Evolutionary conservation across 2,888 invertebrate species (phyloP), one percentile per base, ranked within the genome.

Genomic region (Myopa testacea): DNA sequence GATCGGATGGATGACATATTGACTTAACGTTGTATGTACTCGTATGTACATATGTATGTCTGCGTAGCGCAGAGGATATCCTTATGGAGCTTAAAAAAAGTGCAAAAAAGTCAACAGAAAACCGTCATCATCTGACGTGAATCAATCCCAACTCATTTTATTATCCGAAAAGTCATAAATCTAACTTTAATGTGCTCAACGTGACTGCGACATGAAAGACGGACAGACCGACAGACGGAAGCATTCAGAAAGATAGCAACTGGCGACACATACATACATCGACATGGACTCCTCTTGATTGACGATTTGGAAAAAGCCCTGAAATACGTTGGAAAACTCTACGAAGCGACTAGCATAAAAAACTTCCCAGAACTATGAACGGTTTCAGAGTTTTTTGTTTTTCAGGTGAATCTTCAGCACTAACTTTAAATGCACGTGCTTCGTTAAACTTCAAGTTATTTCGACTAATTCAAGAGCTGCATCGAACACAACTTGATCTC

Each of bases 151-250:
- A 87, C 86, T 85, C 85, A 85, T 87, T 86, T 85, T 86, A 85
- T 87, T 87, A 86, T 86, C 86, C 87, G 84, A 85, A 86, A 85
- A 86, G 85, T 86, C 86, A 87, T 87, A 87, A 87, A 87, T 87
- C 86, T 87, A 87, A 86, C 86, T 87, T 84, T 87, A 86, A 87
- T 86, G 85, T 84, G 82, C 81, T 81, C 83, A 84, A 87, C 86
- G 87, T 87, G 87, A 87, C 86, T 86, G 87, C 84, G 86, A 84
- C 86, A 85, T 40, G 55, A 63, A 72, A 60, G 78, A 78, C 78
- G 76, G 78, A 77, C 68, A 68, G 58, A 78, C 52, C 26, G 75
- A 63, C 76, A 68, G 68, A 62, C 79, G 75, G 69, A 55, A n/a
- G 5, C n/a, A 55, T 55, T 3, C 45, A 45, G 45, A 45, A 45